These are phyloP conservation scores for Parnassius apollo DNA, from an alignment of 2,888 invertebrate species.

Conservation along the genomic window DNA sequence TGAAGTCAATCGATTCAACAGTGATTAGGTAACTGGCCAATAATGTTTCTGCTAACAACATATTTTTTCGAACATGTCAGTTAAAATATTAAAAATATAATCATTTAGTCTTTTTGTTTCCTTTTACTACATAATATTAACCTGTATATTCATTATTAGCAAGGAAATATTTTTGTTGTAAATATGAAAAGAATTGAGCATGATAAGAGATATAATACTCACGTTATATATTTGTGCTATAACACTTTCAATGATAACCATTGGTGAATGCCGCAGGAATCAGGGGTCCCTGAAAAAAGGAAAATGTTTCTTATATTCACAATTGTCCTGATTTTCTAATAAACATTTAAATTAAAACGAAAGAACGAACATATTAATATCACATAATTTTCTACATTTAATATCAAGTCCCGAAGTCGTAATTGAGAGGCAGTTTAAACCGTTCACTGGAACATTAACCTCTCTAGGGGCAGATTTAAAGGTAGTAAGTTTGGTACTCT, in stretches of 20 bases:
- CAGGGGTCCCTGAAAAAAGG: conserved; percentile 92
- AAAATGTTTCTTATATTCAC: conserved; percentile 32
- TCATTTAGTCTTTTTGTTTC: no score
- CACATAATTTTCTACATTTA: conserved; percentile 8
- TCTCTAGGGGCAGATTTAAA: conserved; percentile 74
- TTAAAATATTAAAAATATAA: no score
- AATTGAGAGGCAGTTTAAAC: conserved; percentile 71
- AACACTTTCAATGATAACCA: conserved; percentile 95
- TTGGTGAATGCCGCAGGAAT: conserved; percentile 99
- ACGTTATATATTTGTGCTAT: conserved; percentile 80
- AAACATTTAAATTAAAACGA: not conserved
- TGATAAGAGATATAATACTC: conserved; percentile 57
- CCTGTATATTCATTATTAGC: no score
- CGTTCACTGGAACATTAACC: conserved; percentile 69
- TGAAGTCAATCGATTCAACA: no score
- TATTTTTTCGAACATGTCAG: not conserved
- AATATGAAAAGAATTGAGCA: not conserved
- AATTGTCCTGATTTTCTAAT: not conserved
- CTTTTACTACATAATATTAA: no score
- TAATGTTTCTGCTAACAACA: not conserved
- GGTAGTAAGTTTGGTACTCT: conserved; percentile 71
- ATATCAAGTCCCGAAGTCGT: conserved; percentile 41
- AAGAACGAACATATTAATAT: not conserved
- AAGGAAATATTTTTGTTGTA: no score
- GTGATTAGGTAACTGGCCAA: no score